Conservation (phyloP, 2,113 vertebrate species). For the Stomatorhinus ivindoensis region DNA sequence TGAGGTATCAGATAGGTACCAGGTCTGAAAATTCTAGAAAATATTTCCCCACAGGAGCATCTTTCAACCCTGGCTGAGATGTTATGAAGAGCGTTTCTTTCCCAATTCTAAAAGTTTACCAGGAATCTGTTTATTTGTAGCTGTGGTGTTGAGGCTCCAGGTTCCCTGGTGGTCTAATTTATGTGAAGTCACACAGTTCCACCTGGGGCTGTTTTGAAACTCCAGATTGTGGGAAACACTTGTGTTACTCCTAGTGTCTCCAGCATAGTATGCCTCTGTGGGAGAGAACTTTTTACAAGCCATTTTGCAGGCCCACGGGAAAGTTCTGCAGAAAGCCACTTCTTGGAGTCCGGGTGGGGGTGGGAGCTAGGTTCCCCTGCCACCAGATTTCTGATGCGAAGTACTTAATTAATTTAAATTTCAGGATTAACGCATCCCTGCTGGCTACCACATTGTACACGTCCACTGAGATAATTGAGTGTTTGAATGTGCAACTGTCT, state of each 20-base stretch:
- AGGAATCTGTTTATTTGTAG: background rate
- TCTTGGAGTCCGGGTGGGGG: background rate
- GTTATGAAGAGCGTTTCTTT: background rate
- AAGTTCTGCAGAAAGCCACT: background rate
- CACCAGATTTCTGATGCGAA: background rate
- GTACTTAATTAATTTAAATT: background rate
- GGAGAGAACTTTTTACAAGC: background rate
- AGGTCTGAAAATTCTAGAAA: background rate
- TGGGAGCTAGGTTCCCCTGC: background rate
- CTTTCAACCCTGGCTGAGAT: background rate
- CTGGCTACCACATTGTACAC: background rate
- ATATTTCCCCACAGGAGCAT: background rate
- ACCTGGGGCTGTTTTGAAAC: background rate
- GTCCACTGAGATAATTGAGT: background rate
- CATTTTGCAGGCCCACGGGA: background rate
- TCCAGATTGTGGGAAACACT: background rate
- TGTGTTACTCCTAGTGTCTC: background rate
- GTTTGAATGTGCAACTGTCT: background rate
- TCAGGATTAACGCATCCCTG: background rate
- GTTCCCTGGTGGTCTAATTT: background rate
- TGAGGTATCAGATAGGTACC: background rate
- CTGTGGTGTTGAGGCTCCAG: background rate
- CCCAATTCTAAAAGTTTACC: background rate
- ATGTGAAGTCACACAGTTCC: background rate
- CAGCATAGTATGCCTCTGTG: background rate